Conservation (phyloP, 2,113 vertebrate genomes). For the Thryonomys swinderianus region DNA sequence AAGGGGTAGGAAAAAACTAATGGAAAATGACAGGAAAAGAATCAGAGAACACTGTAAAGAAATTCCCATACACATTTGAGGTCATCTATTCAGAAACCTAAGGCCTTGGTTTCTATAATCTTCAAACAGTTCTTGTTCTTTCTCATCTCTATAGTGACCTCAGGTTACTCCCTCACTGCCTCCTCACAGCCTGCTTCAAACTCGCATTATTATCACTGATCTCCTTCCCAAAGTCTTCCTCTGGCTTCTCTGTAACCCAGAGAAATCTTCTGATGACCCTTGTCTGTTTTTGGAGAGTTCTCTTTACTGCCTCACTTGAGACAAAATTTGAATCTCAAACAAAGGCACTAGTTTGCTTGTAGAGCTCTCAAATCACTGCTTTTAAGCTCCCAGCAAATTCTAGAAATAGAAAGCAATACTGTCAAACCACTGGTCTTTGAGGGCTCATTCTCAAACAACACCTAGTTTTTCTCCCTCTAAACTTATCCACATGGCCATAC, state of each 20-base stretch:
- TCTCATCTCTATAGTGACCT: background rate
- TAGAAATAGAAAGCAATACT: background rate
- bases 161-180: background rate
- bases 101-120: background rate
- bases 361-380: background rate
- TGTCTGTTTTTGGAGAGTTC: background rate
- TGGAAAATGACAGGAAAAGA: background rate
- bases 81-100: background rate
- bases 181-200: background rate
- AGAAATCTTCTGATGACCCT: background rate
- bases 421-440: background rate
- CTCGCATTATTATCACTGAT: background rate
- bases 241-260: background rate
- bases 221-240: background rate
- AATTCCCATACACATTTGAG: background rate
- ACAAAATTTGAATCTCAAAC: conserved; percentile 20
- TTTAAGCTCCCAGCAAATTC: background rate
- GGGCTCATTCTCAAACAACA: background rate
- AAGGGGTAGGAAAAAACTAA: background rate
- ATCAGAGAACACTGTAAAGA: background rate
- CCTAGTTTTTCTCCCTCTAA: background rate
- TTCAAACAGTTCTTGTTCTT: conserved; percentile 5
- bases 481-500: background rate
- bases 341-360: background rate
- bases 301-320: background rate